Base-by-base conservation (phyloP, 2,888 invertebrate genomes). In the Dione juno region DNA sequence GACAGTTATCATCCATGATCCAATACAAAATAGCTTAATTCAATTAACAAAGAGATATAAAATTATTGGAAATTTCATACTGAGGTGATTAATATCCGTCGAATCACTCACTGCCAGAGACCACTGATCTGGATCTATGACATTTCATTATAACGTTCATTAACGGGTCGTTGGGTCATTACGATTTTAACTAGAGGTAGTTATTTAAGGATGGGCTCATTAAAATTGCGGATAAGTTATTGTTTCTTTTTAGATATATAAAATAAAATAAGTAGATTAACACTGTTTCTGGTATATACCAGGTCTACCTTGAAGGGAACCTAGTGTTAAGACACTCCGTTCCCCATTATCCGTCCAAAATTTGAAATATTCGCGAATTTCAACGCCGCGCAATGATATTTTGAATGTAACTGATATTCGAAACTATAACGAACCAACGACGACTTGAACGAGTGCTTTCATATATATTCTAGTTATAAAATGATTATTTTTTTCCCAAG, bases 21-120 rank as follows among this genome's bases (percentile, higher is more conserved):
- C 9, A 48, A 16, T 54, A 54, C 54, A 64, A 64, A 50, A 50
- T 35, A 64, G 64, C 48, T 64, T 37, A 50, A 64, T 50, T 64
- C 64, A 64, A 64, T 64, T 35, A 50, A 37, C 64, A 48, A 13
- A 14, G 37, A 37, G 19, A 64, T 59, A 59, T 64, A 64, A 64
- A 64, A 64, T 64, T 50, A 64, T 64, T 64, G 64, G 43, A 64
- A 64, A 64, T n/a, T 41, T 65, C 41, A 53, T 53, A 65, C 53
- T 41, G 37, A 54, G 63, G 68, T 69, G 50, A 54, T 69, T 66
- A 70, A 70, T 66, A 70, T 59, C 40, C 11, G 70, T 43, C 59
- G 50, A 37, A 64, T 66, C 70, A 53, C 57, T 21, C 70, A 66
- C 35, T 48, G 58, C 19, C 45, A 58, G 66, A 59, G 43, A 43